phyloP scores from a whole-genome alignment of 2,888 invertebrate genomes.

The Camptogramma bilineatum region DNA sequence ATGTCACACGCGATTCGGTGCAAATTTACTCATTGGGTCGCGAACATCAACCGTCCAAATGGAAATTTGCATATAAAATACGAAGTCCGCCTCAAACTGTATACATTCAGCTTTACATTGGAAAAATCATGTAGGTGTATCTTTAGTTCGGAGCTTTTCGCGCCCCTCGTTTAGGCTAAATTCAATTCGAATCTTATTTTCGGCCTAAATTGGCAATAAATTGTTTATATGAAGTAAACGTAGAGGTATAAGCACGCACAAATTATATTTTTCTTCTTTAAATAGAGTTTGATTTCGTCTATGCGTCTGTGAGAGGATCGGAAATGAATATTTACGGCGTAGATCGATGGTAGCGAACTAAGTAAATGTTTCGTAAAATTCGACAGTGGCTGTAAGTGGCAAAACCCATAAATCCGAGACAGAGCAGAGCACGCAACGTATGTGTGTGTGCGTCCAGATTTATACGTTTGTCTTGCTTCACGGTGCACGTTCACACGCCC shows the following conservation, averaged over 20 bases:
- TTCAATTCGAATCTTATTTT: conserved; percentile 47
- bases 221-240: conserved; percentile 49
- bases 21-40: conserved; percentile 76
- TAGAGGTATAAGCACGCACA: conserved; percentile 21
- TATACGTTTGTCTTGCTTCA: conserved; percentile 67
- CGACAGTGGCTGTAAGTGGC: conserved; percentile 61
- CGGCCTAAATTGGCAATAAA: conserved; percentile 52
- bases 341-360: conserved; percentile 27
- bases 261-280: conserved; percentile 31
- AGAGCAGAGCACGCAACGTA: conserved; percentile 68
- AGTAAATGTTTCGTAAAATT: conserved; percentile 55
- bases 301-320: conserved; percentile 16
- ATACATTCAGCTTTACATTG: conserved; percentile 47
- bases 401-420: conserved; percentile 65
- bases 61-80: conserved; percentile 80
- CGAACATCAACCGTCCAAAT: conserved; percentile 75
- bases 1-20: conserved; percentile 77
- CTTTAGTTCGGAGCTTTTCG: conserved; percentile 43
- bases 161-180: conserved; percentile 45
- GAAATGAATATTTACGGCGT: conserved; percentile 29
- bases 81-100: conserved; percentile 41
- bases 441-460: conserved; percentile 67
- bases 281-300: conserved; percentile 40
- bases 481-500: conserved; percentile 57
- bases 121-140: conserved; percentile 39